Evolutionary conservation across 2,113 vertebrate genomes (phyloP).

Genomic region (Nothocercus nigrocapillus): DNA sequence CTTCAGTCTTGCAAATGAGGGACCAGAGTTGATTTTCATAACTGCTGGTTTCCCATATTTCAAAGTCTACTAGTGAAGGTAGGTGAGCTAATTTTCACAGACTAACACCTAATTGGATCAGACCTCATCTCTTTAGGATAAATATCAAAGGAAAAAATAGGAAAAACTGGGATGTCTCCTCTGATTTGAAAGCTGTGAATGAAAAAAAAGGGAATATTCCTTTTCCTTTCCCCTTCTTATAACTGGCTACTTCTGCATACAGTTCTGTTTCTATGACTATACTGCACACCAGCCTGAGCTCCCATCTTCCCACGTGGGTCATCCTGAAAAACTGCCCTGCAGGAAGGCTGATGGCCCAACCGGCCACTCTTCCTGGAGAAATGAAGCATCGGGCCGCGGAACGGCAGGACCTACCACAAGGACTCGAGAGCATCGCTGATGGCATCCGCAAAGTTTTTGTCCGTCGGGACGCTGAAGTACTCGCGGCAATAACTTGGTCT

Average conservation of each 20-base stretch:
- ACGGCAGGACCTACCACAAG: slow-evolving; percentile 78
- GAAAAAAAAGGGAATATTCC: not conserved
- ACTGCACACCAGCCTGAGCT: not conserved
- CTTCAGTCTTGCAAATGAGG: not conserved
- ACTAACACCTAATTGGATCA: not conserved
- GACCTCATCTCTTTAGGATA: not conserved
- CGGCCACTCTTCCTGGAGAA: not conserved
- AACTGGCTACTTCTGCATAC: not conserved
- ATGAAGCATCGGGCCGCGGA: rapidly evolving
- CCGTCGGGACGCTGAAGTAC: slow-evolving; percentile 86
- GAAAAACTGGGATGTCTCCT: not conserved
- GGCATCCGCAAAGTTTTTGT: slow-evolving; percentile 83
- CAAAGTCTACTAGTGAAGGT: not conserved
- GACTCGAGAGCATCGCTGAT: slow-evolving; percentile 82
- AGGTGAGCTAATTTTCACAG: not conserved
- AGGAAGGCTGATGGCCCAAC: not conserved
- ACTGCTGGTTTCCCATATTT: not conserved
- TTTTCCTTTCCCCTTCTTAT: not conserved
- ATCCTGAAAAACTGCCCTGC: not conserved
- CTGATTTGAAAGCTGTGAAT: not conserved
- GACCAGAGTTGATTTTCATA: not conserved
- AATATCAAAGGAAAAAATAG: not conserved
- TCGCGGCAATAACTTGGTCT: slow-evolving; percentile 87
- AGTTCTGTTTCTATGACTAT: not conserved
- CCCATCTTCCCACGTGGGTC: not conserved